Conservation (phyloP, 2,113 vertebrate species). For the Polyodon spathula region DNA sequence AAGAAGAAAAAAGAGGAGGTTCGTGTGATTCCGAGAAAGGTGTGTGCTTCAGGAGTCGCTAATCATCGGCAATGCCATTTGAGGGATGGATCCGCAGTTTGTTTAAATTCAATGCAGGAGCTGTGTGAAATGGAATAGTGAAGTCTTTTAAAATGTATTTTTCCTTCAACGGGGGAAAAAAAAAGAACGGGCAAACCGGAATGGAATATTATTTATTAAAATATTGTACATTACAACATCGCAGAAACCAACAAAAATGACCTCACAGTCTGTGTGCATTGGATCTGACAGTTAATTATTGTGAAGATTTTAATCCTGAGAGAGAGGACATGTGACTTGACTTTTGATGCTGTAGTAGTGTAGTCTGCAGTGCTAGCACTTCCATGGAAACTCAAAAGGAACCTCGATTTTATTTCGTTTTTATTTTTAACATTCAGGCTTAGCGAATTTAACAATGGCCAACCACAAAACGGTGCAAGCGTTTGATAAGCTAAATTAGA, state of each 20-base stretch:
- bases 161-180: no score
- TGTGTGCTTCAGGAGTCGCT: background rate
- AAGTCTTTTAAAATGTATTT: no score
- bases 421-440: background rate
- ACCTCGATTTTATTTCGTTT: background rate
- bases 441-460: background rate
- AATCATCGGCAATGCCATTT: constrained; percentile 13
- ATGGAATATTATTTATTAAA: no score
- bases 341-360: no score
- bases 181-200: no score
- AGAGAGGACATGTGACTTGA: no score
- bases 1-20: background rate
- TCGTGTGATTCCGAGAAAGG: constrained; percentile 5
- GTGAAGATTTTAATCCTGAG: no score
- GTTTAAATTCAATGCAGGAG: constrained; percentile 47
- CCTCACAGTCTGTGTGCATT: no score
- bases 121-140: background rate
- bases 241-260: no score
- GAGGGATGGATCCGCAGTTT: constrained; percentile 49
- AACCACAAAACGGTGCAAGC: background rate
- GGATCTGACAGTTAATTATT: no score
- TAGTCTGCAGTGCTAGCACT: no score
- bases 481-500: background rate
- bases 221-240: no score
- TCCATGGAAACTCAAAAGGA: background rate